These are phyloP conservation scores for Nephrotoma flavescens DNA, from an alignment of 2,888 invertebrate species.

Conservation along the genomic window DNA sequence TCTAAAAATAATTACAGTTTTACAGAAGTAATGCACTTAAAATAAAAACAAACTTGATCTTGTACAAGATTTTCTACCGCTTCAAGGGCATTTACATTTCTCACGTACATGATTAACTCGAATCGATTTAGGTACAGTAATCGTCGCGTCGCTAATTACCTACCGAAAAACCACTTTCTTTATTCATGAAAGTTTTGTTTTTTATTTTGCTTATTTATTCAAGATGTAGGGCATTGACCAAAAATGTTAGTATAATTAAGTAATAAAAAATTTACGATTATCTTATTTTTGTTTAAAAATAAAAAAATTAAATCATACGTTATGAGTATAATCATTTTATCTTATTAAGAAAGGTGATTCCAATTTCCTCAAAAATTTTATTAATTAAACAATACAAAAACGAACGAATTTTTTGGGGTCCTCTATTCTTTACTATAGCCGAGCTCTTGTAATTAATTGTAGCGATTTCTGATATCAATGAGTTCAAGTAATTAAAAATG, in stretches of 20 bases:
- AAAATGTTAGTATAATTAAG: background rate
- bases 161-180: background rate
- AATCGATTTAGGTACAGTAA: background rate
- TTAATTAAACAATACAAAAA: no score
- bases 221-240: background rate
- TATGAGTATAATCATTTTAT: no score
- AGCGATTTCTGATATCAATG: no score
- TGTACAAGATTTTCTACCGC: background rate
- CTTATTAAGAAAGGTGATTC: no score
- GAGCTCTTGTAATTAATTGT: no score
- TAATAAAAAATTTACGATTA: background rate
- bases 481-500: no score
- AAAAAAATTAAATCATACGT: no score
- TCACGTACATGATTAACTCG: background rate
- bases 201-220: background rate
- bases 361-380: no score
- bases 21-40: background rate
- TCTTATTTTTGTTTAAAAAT: background rate
- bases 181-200: background rate
- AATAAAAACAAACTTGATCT: background rate
- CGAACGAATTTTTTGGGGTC: no score
- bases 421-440: no score
- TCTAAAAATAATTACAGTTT: background rate
- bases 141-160: background rate
- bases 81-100: background rate